Conservation (phyloP, 2,113 vertebrate genomes). For the Phylloscopus trochilus region DNA sequence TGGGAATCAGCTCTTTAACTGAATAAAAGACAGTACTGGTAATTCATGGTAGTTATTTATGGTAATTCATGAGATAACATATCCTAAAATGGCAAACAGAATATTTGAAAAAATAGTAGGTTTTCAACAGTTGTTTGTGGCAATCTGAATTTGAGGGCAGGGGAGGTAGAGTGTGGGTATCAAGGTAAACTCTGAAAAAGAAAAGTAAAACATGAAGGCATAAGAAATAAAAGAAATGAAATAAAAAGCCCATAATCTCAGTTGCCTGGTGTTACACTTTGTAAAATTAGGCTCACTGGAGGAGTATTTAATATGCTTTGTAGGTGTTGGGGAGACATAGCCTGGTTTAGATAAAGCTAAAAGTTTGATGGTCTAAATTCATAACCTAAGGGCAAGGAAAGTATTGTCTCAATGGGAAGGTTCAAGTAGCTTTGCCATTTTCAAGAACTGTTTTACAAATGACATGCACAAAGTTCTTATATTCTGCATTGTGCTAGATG, state of each 20-base stretch:
- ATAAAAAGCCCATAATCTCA: background rate
- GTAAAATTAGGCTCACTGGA: background rate
- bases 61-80: background rate
- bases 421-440: background rate
- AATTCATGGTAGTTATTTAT: background rate
- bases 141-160: background rate
- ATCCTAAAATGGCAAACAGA: background rate
- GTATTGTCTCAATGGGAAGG: background rate
- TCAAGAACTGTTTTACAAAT: background rate
- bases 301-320: background rate
- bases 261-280: background rate
- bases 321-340: background rate
- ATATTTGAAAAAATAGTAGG: background rate
- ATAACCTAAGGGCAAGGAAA: background rate
- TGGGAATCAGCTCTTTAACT: background rate
- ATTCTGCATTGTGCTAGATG: background rate
- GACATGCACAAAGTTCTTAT: background rate
- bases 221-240: background rate
- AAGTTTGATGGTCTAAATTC: background rate
- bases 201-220: background rate
- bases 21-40: background rate
- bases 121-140: background rate
- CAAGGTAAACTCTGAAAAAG: background rate
- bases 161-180: fast-evolving
- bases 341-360: background rate